Conservation (phyloP, 2,888 invertebrate species). For the Nudaria mundana region DNA sequence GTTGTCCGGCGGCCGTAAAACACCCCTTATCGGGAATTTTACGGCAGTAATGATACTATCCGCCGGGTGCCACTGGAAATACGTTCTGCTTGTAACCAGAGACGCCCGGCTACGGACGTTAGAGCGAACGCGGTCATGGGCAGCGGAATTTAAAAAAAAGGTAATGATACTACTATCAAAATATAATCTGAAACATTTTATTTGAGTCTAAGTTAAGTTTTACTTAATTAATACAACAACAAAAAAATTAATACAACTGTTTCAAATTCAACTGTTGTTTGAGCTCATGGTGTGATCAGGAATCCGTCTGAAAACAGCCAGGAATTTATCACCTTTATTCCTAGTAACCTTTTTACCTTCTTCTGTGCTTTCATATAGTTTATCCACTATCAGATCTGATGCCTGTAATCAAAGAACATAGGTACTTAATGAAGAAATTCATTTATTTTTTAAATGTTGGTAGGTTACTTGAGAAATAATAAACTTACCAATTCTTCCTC, state of each 20-base stretch:
- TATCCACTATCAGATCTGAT: constrained; percentile 91
- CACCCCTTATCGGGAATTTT: too few species aligned
- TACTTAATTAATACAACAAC: constrained; percentile 18
- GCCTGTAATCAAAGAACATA: constrained; percentile 77
- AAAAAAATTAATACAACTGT: constrained; percentile 22
- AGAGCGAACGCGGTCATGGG: too few species aligned
- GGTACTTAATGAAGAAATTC: background rate
- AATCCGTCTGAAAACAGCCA: constrained; percentile 92
- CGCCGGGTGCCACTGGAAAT: too few species aligned
- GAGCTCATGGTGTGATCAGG: constrained; percentile 36
- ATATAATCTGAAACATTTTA: too few species aligned
- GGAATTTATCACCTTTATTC: constrained; percentile 95
- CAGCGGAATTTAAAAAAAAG: too few species aligned
- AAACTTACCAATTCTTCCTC: constrained; percentile 87
- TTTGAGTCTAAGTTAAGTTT: too few species aligned
- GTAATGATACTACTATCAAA: too few species aligned
- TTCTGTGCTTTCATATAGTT: constrained; percentile 95
- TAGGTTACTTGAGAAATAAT: background rate
- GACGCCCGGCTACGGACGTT: too few species aligned
- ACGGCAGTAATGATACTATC: too few species aligned
- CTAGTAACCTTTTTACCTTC: constrained; percentile 99
- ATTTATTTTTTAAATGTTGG: background rate
- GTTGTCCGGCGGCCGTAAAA: too few species aligned
- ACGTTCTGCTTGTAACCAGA: too few species aligned
- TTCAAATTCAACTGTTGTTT: constrained; percentile 12